Percentiles rank a stretch among this genome's conserved stretches.
Evolutionary conservation across 2,888 invertebrate species (phyloP).

Genomic region (Anaspis maculata): DNA sequence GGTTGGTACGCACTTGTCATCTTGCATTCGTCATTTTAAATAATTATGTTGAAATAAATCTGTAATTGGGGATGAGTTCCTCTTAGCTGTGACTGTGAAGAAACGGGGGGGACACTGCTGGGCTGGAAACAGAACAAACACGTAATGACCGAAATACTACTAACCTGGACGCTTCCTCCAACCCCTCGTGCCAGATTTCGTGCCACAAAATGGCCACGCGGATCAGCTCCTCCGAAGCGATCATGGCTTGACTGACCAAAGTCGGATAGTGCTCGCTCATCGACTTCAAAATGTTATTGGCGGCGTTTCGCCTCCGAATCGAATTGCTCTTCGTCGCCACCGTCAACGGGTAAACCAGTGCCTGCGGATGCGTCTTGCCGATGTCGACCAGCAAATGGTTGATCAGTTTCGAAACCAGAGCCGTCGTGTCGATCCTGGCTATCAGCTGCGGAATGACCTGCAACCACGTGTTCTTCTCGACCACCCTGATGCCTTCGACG

Average conservation of each 20-base stretch:
- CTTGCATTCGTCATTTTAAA: too few species aligned
- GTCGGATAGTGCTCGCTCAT: conserved; percentile 92
- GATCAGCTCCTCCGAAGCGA: conserved; percentile 95
- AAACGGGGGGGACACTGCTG: too few species aligned
- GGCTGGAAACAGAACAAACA: too few species aligned
- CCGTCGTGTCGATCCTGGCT: conserved; percentile 92
- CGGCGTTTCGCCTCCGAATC: conserved; percentile 75
- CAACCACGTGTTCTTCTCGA: conserved; percentile 97
- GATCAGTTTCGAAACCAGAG: conserved; percentile 81
- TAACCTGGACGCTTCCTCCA: conserved; percentile 81
- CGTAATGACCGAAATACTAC: too few species aligned
- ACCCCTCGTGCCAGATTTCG: conserved; percentile 97
- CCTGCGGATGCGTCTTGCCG: conserved; percentile 89
- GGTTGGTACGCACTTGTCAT: too few species aligned
- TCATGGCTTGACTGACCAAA: conserved; percentile 90
- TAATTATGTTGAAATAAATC: too few species aligned
- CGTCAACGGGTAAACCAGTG: conserved; percentile 93
- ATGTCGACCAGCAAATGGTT: conserved; percentile 92
- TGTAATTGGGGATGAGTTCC: too few species aligned
- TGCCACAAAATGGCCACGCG: conserved; percentile 99
- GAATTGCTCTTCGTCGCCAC: conserved; percentile 92
- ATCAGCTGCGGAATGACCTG: conserved; percentile 99
- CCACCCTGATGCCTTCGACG: conserved; percentile 81
- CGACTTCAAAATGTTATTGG: conserved; percentile 87
- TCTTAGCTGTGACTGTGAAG: too few species aligned